Evolutionary conservation across 2,113 vertebrate genomes (phyloP).

Genomic region (Ciconia stormi): DNA sequence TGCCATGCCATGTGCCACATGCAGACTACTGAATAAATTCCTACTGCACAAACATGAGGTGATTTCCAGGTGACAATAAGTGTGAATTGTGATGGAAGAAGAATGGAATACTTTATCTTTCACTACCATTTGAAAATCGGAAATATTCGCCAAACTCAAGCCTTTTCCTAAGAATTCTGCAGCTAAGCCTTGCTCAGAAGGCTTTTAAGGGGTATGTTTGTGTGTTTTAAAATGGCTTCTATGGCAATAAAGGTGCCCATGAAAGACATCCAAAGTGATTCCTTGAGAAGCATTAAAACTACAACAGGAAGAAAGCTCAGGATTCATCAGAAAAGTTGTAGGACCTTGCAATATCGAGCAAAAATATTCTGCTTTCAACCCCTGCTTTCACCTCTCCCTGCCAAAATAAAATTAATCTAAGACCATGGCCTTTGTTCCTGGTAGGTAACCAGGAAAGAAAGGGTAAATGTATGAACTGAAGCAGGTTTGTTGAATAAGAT

Average conservation of each 20-base stretch:
- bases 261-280: not conserved
- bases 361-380: not conserved
- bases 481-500: not conserved
- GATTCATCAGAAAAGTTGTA: not conserved
- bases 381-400: not conserved
- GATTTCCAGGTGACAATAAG: not conserved
- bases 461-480: not conserved
- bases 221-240: not conserved
- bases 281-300: not conserved
- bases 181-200: not conserved
- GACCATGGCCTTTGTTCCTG: not conserved
- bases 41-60: not conserved
- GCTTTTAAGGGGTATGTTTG: not conserved
- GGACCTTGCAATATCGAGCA: not conserved
- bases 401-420: not conserved
- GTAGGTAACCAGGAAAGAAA: not conserved
- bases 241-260: not conserved
- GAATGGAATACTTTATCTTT: not conserved
- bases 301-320: not conserved
- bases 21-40: not conserved
- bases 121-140: not conserved
- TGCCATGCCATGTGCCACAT: not conserved
- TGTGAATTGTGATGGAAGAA: not conserved
- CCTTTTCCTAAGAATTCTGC: not conserved
- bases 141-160: not conserved